Conservation (phyloP, 2,113 vertebrate genomes). For the Electrona antarctica region DNA sequence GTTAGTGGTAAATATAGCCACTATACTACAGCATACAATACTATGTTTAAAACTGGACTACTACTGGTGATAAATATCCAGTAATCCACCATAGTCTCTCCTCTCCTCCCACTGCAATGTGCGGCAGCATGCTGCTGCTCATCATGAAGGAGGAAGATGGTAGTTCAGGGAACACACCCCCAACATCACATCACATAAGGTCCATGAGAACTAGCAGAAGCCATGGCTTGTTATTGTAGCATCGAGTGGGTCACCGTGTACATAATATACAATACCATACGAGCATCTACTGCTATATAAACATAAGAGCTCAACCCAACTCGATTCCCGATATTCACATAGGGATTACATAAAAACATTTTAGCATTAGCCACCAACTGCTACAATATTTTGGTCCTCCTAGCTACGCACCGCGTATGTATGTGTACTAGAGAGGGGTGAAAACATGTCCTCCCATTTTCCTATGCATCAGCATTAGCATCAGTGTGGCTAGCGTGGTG, state of each 20-base stretch:
- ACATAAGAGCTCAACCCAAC: neutral
- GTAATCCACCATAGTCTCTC: constrained; percentile 46
- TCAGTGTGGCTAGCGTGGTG: constrained; percentile 71
- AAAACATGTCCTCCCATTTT: constrained; percentile 83
- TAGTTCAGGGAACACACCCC: constrained; percentile 84
- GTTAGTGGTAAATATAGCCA: too few relatives aligned
- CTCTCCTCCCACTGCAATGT: constrained; percentile 74
- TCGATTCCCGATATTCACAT: neutral
- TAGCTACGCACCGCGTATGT: constrained; percentile 70
- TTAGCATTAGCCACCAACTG: constrained; percentile 19
- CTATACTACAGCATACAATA: neutral
- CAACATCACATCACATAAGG: constrained; percentile 71
- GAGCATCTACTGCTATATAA: neutral
- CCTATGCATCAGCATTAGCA: constrained; percentile 81
- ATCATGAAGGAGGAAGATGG: constrained; percentile 82
- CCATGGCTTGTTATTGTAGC: constrained; percentile 74
- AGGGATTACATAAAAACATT: neutral
- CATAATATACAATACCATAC: neutral
- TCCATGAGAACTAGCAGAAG: constrained; percentile 54
- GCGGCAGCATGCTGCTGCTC: constrained; percentile 70
- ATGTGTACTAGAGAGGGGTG: constrained; percentile 59
- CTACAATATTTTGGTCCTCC: constrained; percentile 42
- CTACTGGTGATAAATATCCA: constrained; percentile 58
- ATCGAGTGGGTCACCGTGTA: constrained; percentile 16
- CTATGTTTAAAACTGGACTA: neutral